These are phyloP conservation scores for Cephus cinctus DNA, from an alignment of 1,140 invertebrate genomes.

Conservation along the genomic window DNA sequence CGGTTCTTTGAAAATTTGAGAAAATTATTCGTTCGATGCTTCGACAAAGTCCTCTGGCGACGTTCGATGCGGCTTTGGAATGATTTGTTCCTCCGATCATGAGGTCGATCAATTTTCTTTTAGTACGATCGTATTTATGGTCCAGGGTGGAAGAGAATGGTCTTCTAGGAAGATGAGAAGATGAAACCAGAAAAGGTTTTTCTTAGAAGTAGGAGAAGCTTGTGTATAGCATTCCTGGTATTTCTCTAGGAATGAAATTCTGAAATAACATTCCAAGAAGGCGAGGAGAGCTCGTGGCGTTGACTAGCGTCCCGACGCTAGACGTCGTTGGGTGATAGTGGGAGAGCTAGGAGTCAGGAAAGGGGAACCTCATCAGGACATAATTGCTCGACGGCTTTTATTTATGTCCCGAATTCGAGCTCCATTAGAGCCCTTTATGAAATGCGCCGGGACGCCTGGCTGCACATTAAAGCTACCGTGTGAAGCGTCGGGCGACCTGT, in stretches of 20 bases:
- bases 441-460: too few species aligned
- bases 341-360: background rate
- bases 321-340: background rate
- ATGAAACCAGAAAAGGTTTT: too few species aligned
- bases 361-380: background rate
- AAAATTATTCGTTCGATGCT: too few species aligned
- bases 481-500: too few species aligned
- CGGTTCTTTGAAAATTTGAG: too few species aligned
- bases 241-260: constrained; percentile 2
- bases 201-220: background rate
- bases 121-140: background rate
- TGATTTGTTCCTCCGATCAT: too few species aligned
- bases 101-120: background rate
- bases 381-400: constrained; percentile 3
- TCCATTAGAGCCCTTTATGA: background rate
- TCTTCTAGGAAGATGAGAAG: background rate
- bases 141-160: background rate
- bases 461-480: too few species aligned
- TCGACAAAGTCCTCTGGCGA: too few species aligned
- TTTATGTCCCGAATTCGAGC: constrained; percentile 2
- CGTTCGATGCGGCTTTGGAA: too few species aligned
- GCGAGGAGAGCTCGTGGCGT: background rate
- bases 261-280: constrained; percentile 1
- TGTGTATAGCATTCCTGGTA: background rate
- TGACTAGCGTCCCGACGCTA: background rate